Conservation (phyloP, 2,888 invertebrate species). For the Gymnocheta viridis region DNA sequence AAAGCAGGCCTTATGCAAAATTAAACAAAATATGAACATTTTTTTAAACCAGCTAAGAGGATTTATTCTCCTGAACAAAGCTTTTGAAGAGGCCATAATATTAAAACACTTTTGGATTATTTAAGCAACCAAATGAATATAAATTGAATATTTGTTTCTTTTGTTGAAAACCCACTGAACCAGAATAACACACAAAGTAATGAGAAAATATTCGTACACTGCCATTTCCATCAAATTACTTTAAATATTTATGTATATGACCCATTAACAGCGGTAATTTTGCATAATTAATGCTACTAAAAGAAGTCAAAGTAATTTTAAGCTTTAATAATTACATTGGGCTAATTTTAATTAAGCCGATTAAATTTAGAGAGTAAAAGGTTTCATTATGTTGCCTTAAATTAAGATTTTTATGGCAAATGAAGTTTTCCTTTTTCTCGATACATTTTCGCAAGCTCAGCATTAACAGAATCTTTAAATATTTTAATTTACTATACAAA, state of each 20-base stretch:
- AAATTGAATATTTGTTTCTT: background rate
- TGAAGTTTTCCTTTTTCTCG: no score
- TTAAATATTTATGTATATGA: background rate
- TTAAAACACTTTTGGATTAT: background rate
- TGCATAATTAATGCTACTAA: background rate
- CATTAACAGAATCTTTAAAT: no score
- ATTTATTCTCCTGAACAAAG: conserved; percentile 30
- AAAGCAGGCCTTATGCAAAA: background rate
- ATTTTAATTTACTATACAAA: no score
- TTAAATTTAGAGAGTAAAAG: background rate
- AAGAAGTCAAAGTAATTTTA: background rate
- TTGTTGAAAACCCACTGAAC: background rate
- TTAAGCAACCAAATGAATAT: conserved; percentile 39
- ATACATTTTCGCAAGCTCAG: no score
- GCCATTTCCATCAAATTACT: background rate
- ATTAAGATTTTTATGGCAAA: no score
- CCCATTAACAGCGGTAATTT: background rate
- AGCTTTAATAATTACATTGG: background rate
- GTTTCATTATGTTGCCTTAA: no score
- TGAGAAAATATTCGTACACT: background rate
- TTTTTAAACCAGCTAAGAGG: conserved; percentile 28
- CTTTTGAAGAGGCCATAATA: conserved; percentile 10
- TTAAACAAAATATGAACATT: conserved; percentile 19
- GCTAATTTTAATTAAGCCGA: background rate
- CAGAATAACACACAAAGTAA: background rate